Percentiles rank a stretch among this genome's conserved stretches.
Conservation (phyloP, 1,140 invertebrate species). For the Varroa destructor region DNA sequence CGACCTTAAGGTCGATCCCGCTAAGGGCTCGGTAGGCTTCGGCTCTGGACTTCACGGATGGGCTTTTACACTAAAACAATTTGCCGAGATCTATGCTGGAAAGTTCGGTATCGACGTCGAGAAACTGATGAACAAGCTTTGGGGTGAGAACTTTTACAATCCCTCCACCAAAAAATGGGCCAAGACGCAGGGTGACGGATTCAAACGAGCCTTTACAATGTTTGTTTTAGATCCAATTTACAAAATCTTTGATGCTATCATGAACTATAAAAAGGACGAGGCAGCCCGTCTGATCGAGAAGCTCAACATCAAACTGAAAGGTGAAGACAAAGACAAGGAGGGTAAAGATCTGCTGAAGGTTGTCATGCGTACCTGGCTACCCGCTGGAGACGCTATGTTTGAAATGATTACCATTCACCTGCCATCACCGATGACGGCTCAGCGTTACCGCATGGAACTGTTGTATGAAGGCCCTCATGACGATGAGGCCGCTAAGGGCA, state of each 20-base stretch:
- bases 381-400: slow-evolving; percentile 95
- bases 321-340: slow-evolving; percentile 91
- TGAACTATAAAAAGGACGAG: slow-evolving; percentile 96
- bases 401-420: slow-evolving; percentile 99
- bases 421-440: slow-evolving; percentile 94
- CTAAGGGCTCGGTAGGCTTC: slow-evolving; percentile 90
- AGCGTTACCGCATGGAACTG: slow-evolving; percentile 98
- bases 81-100: slow-evolving; percentile 94
- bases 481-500: slow-evolving; percentile 73
- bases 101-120: slow-evolving; percentile 96
- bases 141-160: slow-evolving; percentile 97
- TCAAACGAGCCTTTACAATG: slow-evolving; percentile 94
- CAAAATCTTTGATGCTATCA: slow-evolving; percentile 93
- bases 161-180: slow-evolving; percentile 94
- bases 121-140: slow-evolving; percentile 85
- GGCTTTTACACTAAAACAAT: slow-evolving; percentile 99
- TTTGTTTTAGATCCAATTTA: slow-evolving; percentile 98
- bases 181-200: slow-evolving; percentile 63
- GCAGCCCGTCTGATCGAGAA: slow-evolving; percentile 69
- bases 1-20: slow-evolving; percentile 56
- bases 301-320: slow-evolving; percentile 75
- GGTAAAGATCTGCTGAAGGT: slow-evolving; percentile 81
- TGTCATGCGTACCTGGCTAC: slow-evolving; percentile 97
- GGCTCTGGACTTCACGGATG: slow-evolving; percentile 96
- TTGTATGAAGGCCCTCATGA: slow-evolving; percentile 94